Evolutionary conservation across 2,797 vertebrate genomes (phyloP).

Genomic region (Sebastes nivosus): DNA sequence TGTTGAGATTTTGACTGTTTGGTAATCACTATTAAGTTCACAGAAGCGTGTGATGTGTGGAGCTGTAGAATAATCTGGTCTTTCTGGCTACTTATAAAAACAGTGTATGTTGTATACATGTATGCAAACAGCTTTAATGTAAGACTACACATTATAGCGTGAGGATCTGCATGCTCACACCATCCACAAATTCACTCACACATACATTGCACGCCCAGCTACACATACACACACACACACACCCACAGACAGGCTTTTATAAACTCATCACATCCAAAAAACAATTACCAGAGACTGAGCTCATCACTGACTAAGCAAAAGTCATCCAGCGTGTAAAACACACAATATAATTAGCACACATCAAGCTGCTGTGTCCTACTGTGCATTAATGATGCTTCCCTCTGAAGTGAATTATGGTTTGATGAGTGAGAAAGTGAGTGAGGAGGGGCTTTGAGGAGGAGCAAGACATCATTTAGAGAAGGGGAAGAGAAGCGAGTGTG

Average conservation of each 20-base stretch:
- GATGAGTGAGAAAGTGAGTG: conserved; percentile 71
- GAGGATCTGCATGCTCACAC: conserved; percentile 7
- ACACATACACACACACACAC: neutral
- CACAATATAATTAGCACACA: conserved; percentile 85
- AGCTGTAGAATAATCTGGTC: conserved; percentile 50
- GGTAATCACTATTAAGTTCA: conserved; percentile 58
- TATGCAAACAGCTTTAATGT: conserved; percentile 1
- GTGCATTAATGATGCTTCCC: conserved; percentile 81
- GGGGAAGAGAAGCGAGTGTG: conserved; percentile 2
- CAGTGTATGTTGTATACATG: conserved; percentile 19
- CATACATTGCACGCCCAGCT: conserved; percentile 16
- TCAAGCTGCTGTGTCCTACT: conserved; percentile 80
- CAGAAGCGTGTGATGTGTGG: conserved; percentile 40
- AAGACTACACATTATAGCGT: conserved; percentile 12
- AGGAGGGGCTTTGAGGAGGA: conserved; percentile 63
- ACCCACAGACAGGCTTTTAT: conserved; percentile 65
- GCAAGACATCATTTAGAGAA: conserved; percentile 54
- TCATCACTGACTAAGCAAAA: conserved; percentile 84
- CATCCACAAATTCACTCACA: conserved; percentile 7
- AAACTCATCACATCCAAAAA: conserved; percentile 82
- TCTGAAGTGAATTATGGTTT: conserved; percentile 80
- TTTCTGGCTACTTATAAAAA: conserved; percentile 44
- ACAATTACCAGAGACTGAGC: conserved; percentile 82
- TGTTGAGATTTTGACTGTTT: conserved; percentile 55
- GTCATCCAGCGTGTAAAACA: conserved; percentile 82